Evolutionary conservation across 2,888 invertebrate genomes (phyloP), one percentile per base, ranked within the genome.

Genomic region (Euzophera pinguis): DNA sequence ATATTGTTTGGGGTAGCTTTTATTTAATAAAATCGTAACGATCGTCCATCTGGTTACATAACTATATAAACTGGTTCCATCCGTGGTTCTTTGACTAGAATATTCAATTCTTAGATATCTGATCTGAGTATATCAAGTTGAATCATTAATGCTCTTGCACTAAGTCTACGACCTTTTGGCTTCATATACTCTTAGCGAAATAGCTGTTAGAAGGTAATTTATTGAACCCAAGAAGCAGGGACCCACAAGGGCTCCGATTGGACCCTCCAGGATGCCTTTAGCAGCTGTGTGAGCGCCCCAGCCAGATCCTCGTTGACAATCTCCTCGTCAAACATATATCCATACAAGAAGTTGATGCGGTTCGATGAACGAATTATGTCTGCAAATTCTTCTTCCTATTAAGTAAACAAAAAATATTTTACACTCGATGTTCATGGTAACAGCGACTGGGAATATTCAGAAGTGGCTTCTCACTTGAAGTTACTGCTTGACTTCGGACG

Each of bases 171-270:
- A 22, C 22, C 32, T 32, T 32, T 32, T 12, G 37, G 37, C 12
- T 37, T 10, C 2, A 37, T 10, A 32, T 32, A 32, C 10, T 9
- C 7, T 22, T 3, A n/a, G n/a, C n/a, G 22, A 22, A 22, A 22
- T 2, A 22, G 8, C 32, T 10, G 3, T 4, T 32, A 2, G 7
- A 1, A 1, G 3, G 32, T 32, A 32, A 32, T 49, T 84, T 93
- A 96, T 91, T 96, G 96, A 64, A 97, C 96, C 98, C 98, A 98
- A 6, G 95, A 95, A 37, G 96, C 95, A 29, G 99, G 99, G 37
- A 98, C 98, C 99, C 99, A 99, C 12, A 97, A 92, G 0, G 98
- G 97, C 74, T 98, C 97, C 0, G 95, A 95, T 85, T 99, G 98
- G 27, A 98, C 93, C 65, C 94, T 92, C 87, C 96, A 95, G 32